These are phyloP conservation scores for Bagarius yarrelli DNA, from an alignment of 2,113 vertebrate species.

Conservation along the genomic window DNA sequence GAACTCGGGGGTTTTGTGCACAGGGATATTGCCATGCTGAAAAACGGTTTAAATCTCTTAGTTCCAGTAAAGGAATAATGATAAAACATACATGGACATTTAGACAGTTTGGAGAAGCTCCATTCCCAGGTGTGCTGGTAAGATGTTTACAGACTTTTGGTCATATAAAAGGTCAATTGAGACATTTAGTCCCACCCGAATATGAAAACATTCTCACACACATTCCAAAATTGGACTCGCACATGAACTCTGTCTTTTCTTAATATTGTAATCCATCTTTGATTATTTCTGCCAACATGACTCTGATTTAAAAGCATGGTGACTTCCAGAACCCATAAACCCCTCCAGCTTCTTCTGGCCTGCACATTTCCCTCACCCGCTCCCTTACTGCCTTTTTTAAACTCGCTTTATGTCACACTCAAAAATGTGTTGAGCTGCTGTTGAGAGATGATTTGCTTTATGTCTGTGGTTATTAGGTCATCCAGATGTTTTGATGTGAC, in stretches of 20 bases:
- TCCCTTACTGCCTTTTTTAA: slow-evolving; percentile 37
- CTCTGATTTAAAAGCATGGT: slow-evolving; percentile 53
- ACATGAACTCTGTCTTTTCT: slow-evolving; percentile 54
- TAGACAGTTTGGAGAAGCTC: no score
- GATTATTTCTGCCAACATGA: slow-evolving; percentile 55
- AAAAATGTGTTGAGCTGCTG: background rate
- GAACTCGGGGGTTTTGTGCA: no score
- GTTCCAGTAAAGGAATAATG: no score
- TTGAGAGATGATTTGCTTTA: background rate
- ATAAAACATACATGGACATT: no score
- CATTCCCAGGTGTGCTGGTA: no score
- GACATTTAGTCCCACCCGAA: background rate
- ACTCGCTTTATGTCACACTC: background rate
- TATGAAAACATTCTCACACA: slow-evolving; percentile 1
- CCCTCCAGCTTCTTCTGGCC: slow-evolving; percentile 58
- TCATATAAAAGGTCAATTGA: no score
- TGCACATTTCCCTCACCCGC: slow-evolving; percentile 52
- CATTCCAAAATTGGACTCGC: slow-evolving; percentile 10
- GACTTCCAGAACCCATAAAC: slow-evolving; percentile 52
- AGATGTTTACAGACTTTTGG: no score
- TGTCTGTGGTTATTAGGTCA: slow-evolving; percentile 5
- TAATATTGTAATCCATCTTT: slow-evolving; percentile 44
- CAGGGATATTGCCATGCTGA: no score
- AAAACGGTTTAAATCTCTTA: no score
- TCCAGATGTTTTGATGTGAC: background rate